Base-by-base conservation (phyloP, 2,797 vertebrate genomes). In the Characodon lateralis region DNA sequence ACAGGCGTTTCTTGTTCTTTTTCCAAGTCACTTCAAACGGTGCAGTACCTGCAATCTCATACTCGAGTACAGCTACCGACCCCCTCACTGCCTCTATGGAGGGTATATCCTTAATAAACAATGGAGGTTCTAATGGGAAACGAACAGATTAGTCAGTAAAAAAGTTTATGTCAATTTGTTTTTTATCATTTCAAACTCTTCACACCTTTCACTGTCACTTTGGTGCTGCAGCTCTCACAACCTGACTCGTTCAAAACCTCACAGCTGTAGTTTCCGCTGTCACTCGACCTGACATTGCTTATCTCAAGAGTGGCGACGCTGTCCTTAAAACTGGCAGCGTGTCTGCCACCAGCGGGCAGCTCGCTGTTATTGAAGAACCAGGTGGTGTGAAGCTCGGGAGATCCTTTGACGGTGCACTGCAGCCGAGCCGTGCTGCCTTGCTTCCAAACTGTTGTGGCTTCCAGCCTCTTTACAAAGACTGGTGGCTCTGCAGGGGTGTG, bases 1-100 rank as follows among this genome's bases (percentile, higher is more conserved):
- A 93, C 85, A 98, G 94, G 78, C 94, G 94, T 83, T 97, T 97
- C 92, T 96, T 97, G 89, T 97, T 96, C 94, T 97, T 98, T 91
- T 95, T 96, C 97, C 97, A 98, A 78, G 93, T 92, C 89, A 98
- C 95, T 83, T 98, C 96, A 86, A 98, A 97, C 0, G 97, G 98
- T 79, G 95, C 91, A n/a, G 97, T 97, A 83, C 97, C 98, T 86
- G 95, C 85, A 79, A 98, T 71, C 87, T 98, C 97, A 94, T 96
- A 97, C 63, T 97, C 95, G 93, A 99, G 94, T 1, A 96, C n/a
- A 5, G 96, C 94, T 71, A 96, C 95, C 63, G 95, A 92, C 79
- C 97, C 97, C 93, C 96, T 96, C 68, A 97, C 96, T 86, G 96
- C 92, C 86, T 99, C 98, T 83, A 96, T 83, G 3, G 95, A 92